Evolutionary conservation across 2,113 vertebrate species (phyloP), one percentile per base, ranked within the genome.

Genomic region (pig (Sus scrofa)): DNA sequence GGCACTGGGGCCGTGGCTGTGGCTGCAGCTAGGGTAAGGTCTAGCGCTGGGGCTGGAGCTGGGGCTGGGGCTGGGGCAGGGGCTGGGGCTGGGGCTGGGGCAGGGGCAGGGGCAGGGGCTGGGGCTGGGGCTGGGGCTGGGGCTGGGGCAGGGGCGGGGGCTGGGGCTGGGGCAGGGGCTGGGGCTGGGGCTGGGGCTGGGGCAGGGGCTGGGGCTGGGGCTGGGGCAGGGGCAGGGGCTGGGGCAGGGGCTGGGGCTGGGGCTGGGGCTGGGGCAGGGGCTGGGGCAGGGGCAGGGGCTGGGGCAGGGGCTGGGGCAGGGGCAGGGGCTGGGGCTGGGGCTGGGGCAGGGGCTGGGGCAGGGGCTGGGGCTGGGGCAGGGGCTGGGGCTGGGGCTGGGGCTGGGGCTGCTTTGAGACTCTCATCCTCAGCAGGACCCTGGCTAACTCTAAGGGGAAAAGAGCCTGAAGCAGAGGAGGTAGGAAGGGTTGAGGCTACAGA

Each of bases 331-430:
- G 60, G 12, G 13, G 13, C 1, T 1, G 14, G 7, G 7, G 19
- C 27, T 12, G n/a, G 13, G 18, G 44, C 0, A 13, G 30, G 3
- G 11, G 18, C 14, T 13, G 10, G 1, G 8, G 7, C 0, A 8
- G 52, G 27, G 54, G 26, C 6, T 54, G 39, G 4, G 2, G 27
- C 1, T 1, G n/a, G 10, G 11, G 58, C 0, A 7, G 67, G 5
- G 14, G 34, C 0, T 20, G 60, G 12, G 13, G 13, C 1, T 1
- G 14, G 7, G 7, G 19, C 27, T 12, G n/a, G 13, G 18, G 44
- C 0, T 8, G 30, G 3, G 11, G 4, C 50, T 34, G n/a, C 70
- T 3, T 26, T 87, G n/a, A 22, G 50, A 34, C 56, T 54, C 22
- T 50, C 26, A 6, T 52, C 89, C 50, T 78, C 70, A 1, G 52